Percentiles rank a stretch among this genome's conserved stretches.
Conservation (phyloP, 2,797 vertebrate genomes). For the Poecile montanus region DNA sequence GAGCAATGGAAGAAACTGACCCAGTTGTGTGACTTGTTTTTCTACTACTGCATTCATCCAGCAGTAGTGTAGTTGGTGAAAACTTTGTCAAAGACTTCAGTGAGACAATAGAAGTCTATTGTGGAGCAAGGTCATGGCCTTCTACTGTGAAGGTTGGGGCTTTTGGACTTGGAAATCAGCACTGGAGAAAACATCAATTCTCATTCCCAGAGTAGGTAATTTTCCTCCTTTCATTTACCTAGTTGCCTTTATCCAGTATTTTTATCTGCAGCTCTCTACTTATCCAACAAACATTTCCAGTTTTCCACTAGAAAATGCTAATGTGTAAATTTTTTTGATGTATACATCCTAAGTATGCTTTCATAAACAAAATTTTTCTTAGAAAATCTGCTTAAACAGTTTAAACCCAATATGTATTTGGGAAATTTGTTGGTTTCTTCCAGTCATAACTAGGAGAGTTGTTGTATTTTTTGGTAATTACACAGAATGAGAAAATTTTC, state of each 20-base stretch:
- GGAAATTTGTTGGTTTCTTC: not conserved
- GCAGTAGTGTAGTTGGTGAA: not conserved
- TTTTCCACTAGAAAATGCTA: not conserved
- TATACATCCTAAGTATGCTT: not conserved
- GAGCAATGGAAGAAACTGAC: not conserved
- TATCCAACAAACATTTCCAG: not conserved
- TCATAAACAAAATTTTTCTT: not conserved
- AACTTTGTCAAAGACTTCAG: not conserved
- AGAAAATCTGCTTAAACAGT: not conserved
- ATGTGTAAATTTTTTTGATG: not conserved
- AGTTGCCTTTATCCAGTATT: not conserved
- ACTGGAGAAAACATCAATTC: not conserved
- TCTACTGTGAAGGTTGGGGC: fast-evolving
- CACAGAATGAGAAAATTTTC: not conserved
- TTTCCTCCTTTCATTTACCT: not conserved
- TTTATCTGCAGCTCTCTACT: not conserved
- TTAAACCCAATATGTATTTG: not conserved
- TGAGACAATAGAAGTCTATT: not conserved
- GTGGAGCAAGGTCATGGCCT: not conserved
- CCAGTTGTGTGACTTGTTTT: not conserved
- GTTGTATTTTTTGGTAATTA: not conserved
- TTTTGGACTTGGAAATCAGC: not conserved
- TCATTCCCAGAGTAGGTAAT: not conserved
- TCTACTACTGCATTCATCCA: not conserved
- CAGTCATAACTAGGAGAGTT: not conserved